Evolutionary conservation across 2,797 vertebrate genomes (phyloP).

Genomic region (Dendrocincla tyrannina): DNA sequence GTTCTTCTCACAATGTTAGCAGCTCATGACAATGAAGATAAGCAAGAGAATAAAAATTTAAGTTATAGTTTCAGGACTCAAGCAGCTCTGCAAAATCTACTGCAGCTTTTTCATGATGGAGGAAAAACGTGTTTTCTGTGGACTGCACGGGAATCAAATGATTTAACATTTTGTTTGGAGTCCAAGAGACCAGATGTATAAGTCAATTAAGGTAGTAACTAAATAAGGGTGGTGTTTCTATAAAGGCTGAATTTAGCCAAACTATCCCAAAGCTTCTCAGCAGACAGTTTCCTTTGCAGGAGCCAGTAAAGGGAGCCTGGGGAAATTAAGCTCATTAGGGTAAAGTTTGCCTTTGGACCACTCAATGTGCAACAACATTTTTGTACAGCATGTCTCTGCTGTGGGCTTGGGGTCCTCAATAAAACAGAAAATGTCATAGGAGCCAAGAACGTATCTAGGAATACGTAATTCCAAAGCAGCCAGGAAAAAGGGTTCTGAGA

Average conservation of each 20-base stretch:
- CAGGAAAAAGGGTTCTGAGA: not conserved
- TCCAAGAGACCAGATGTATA: conserved; percentile 31
- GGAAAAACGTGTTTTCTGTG: not conserved
- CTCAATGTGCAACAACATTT: not conserved
- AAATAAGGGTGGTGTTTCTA: conserved; percentile 16
- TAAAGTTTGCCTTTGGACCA: not conserved
- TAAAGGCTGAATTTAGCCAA: not conserved
- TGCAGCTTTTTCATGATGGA: not conserved
- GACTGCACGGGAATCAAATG: not conserved
- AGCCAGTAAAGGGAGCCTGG: conserved; percentile 6
- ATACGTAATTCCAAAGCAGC: not conserved
- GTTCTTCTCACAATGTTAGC: not conserved
- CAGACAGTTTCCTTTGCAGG: conserved; percentile 15
- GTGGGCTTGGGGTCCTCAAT: not conserved
- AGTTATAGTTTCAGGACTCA: not conserved
- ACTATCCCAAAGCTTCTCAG: not conserved
- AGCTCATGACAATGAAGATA: not conserved
- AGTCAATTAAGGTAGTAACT: conserved; percentile 30
- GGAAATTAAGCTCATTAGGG: conserved; percentile 40
- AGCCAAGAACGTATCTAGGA: not conserved
- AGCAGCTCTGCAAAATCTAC: not conserved
- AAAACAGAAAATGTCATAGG: not conserved
- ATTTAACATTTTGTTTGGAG: conserved; percentile 7
- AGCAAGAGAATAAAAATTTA: not conserved
- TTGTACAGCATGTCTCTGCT: not conserved